Percentiles rank a stretch among this genome's conserved stretches.
Conservation (phyloP, 2,797 vertebrate genomes). For the Platyrinchus mystaceus region DNA sequence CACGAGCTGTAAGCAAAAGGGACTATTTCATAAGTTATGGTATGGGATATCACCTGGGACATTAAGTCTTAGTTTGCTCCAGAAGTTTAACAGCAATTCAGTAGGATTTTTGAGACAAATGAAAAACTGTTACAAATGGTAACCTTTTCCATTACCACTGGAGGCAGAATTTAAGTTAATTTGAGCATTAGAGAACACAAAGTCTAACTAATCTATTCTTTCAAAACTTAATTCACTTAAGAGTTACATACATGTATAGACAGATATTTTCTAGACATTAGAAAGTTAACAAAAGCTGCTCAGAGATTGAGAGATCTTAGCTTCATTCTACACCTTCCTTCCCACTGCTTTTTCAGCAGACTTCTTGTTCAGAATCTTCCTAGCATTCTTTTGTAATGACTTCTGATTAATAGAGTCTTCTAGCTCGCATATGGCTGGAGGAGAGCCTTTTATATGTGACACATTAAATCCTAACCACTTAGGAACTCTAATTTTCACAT, state of each 20-base stretch:
- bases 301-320: background rate
- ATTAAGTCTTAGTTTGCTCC: background rate
- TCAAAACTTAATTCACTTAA: background rate
- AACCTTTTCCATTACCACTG: background rate
- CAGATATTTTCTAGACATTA: background rate
- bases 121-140: background rate
- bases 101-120: background rate
- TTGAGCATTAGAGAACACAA: background rate
- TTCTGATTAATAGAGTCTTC: background rate
- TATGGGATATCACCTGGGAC: background rate
- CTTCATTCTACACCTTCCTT: background rate
- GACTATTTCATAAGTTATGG: background rate
- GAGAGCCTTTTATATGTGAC: background rate
- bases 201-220: background rate
- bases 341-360: background rate
- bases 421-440: background rate
- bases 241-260: background rate
- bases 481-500: background rate
- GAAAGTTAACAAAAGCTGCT: background rate
- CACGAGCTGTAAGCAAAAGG: background rate
- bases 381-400: background rate
- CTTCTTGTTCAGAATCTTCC: background rate
- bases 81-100: background rate
- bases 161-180: background rate
- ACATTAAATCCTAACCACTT: background rate